Evolutionary conservation across 2,888 invertebrate species (phyloP).

Genomic region (Ernsta delagoae): DNA sequence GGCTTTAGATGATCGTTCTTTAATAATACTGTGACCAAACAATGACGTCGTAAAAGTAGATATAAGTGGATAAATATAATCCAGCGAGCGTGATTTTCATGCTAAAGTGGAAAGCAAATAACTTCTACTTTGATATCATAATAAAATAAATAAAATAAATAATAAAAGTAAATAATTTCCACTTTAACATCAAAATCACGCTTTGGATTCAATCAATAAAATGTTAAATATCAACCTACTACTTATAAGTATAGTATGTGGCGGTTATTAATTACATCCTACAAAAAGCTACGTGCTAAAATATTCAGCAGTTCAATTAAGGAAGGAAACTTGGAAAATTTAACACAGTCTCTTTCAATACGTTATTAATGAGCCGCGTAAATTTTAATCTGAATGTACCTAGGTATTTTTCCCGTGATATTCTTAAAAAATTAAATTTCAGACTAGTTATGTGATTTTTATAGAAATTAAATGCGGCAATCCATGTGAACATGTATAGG

Average conservation of each 20-base stretch:
- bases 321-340: slow-evolving; percentile 15
- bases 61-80: not conserved
- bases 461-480: too few species aligned
- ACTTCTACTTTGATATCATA: not conserved
- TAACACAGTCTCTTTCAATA: slow-evolving; percentile 15
- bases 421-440: too few species aligned
- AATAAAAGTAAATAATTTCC: not conserved
- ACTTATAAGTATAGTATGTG: not conserved
- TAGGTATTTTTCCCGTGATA: not conserved
- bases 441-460: too few species aligned
- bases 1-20: not conserved
- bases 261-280: not conserved
- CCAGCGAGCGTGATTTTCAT: too few species aligned
- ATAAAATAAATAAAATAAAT: not conserved
- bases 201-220: not conserved
- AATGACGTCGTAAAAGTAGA: not conserved
- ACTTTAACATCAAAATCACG: not conserved
- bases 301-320: slow-evolving; percentile 21
- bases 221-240: not conserved
- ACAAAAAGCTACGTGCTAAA: not conserved
- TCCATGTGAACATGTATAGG: too few species aligned
- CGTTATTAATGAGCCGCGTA: slow-evolving; percentile 21
- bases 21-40: not conserved
- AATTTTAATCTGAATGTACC: slow-evolving; percentile 14
- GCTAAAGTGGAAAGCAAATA: too few species aligned